Conservation (phyloP, 1,140 invertebrate species). For the Charaxes varanes region DNA sequence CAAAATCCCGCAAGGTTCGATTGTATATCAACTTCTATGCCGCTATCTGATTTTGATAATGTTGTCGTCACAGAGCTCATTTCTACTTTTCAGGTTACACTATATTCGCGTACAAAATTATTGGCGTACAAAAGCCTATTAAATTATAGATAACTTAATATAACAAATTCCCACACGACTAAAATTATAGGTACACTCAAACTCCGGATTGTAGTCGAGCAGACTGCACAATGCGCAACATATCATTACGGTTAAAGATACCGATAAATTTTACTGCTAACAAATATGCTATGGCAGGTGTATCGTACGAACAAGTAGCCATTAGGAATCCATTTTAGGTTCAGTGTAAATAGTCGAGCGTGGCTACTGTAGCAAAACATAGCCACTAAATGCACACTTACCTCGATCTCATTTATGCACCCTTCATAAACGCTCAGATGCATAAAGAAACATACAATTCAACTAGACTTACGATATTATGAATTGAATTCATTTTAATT, state of each 20-base stretch:
- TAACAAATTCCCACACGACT: background rate
- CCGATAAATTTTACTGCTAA: slow-evolving; percentile 50
- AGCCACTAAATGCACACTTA: slow-evolving; percentile 33
- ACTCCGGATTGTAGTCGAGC: slow-evolving; percentile 3
- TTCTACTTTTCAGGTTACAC: no score
- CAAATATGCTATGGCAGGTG: slow-evolving; percentile 59
- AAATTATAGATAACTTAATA: background rate
- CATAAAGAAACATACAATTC: slow-evolving; percentile 20
- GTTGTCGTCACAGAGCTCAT: no score
- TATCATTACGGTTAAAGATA: slow-evolving; percentile 29
- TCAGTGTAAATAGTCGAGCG: slow-evolving; percentile 55
- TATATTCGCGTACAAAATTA: no score
- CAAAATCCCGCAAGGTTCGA: slow-evolving; percentile 20
- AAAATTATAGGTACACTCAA: background rate
- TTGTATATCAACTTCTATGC: slow-evolving; percentile 28
- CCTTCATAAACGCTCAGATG: slow-evolving; percentile 56
- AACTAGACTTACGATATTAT: slow-evolving; percentile 2
- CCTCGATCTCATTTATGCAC: slow-evolving; percentile 61
- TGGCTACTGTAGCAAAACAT: slow-evolving; percentile 47
- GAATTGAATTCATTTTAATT: no score
- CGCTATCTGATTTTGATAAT: slow-evolving; percentile 23
- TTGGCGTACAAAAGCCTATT: no score
- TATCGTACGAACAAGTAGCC: slow-evolving; percentile 60
- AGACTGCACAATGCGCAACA: slow-evolving; percentile 22
- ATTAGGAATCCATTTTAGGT: slow-evolving; percentile 70